Base-by-base conservation (phyloP, 2,888 invertebrate genomes). In the Blastobasis lacticolella region DNA sequence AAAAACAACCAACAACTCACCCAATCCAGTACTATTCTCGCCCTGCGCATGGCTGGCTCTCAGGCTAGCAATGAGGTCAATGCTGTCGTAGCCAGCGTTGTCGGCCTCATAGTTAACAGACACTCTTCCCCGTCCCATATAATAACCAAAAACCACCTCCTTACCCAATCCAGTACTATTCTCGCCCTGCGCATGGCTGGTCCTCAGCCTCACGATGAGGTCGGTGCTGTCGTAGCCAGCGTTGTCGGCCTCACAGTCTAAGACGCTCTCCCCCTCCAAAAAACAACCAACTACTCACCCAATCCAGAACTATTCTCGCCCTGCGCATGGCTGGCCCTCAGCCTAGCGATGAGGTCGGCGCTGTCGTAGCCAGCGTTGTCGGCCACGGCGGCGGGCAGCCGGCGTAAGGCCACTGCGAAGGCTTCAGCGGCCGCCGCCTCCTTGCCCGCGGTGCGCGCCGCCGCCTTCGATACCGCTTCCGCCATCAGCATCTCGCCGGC, bases 301-400 rank as follows among this genome's bases (percentile, higher is more conserved):
- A 97, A 89, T 49, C 97, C 97, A 83, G 90, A 90, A 2, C 94
- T 93, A 59, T 76, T 80, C 55, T 94, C 91, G 49, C 95, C 96
- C 64, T 93, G 92, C 43, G 95, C 94, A 79, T 99, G 99, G 6
- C 92, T 91, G 6, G 99, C 98, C 59, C 97, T 89, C 55, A 99
- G 90, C 64, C 97, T 92, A n/a, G 97, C 94, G 52, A 99, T 90
- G 57, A 98, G 90, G 67, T 98, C 97, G 0, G 98, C 96, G 46
- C 98, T 97, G 89, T 99, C 99, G 77, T 95, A 98, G 54, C 99
- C 99, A 54, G 97, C 99, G 86, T 99, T 99, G 81, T 99, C 99
- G 42, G 98, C 97, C 59, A 99, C 98, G 52, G 96, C 95, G 36
- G 95, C 96, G 0, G 99, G 99, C 63, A 99, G 88, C 65, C 96